Evolutionary conservation across 2,888 invertebrate species (phyloP), one percentile per base, ranked within the genome.

Genomic region (Synergus laeviventris): DNA sequence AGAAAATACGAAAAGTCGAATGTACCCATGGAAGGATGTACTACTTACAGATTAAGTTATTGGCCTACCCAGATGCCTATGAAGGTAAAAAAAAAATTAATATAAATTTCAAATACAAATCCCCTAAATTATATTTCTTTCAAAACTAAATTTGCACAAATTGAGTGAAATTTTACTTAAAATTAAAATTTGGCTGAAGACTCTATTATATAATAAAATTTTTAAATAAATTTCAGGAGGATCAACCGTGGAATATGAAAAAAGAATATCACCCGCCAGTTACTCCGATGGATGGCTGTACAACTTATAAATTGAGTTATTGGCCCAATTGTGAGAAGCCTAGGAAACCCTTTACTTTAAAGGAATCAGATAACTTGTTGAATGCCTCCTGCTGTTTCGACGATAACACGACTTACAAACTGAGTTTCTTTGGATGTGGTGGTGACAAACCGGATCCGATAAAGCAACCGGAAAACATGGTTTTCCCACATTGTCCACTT

Each of bases 1-100:
- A 89, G 91, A 76, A 90, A 89, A 80, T 93, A 93, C 83, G 91
- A 91, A 79, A 92, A 92, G 84, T 92, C 93, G 3, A 87, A 92
- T 81, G 92, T 92, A 24, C 92, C 92, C 82, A 92, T 93, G 92
- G 93, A 93, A 24, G 89, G 90, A n/a, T 88, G 88, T 39, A 93
- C 93, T 1, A 92, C 92, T 0, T 93, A 93, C 80, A 93, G 91
- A 84, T 91, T 93, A 89, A 93, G 93, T 1, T 93, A 92, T 85
- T 93, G 92, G 89, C 92, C 92, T 0, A 86, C 81, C 12, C 82
- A 86, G 42, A 8, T 79, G 3, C 79, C 81, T 1, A 36, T 66
- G 0, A 87, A 87, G 78, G 89, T 87, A 79, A 81, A 45, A 36
- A 45, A 36, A 60, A n/a, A 70, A 42, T 39, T 24, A 39, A 64